Evolutionary conservation across 2,113 vertebrate species (phyloP).

Genomic region (Gavialis gangeticus): DNA sequence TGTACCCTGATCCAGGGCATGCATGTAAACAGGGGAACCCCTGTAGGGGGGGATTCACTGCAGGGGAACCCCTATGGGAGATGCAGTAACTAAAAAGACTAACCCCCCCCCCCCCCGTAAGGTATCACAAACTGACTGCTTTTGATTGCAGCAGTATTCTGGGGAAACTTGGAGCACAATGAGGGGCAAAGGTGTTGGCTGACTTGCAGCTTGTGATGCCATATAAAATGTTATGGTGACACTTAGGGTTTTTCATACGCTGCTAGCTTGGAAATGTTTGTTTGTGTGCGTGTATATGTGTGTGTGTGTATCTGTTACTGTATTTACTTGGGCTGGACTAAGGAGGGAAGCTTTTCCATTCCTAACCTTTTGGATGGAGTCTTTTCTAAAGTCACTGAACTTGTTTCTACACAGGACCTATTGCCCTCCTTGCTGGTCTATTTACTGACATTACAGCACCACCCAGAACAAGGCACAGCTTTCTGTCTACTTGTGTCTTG

Average conservation of each 20-base stretch:
- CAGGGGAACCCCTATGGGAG: background rate
- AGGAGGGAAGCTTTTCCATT: background rate
- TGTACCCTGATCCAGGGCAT: too few species aligned
- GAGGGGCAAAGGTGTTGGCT: too few species aligned
- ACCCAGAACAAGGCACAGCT: background rate
- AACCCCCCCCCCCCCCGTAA: too few species aligned
- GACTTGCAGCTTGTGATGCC: too few species aligned
- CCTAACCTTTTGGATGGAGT: background rate
- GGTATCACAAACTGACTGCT: too few species aligned
- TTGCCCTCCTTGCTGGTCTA: slow-evolving; percentile 29
- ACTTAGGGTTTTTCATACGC: background rate
- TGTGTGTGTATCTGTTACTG: background rate
- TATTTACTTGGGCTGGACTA: slow-evolving; percentile 7
- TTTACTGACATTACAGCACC: slow-evolving; percentile 16
- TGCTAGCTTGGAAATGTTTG: background rate
- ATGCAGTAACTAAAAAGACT: too few species aligned
- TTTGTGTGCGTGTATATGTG: background rate
- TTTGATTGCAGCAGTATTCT: too few species aligned
- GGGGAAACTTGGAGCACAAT: too few species aligned
- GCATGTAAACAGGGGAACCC: background rate
- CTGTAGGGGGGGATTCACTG: background rate
- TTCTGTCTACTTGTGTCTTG: background rate
- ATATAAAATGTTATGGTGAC: background rate
- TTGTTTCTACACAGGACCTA: background rate
- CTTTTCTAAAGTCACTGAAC: background rate